Conservation (phyloP, 1,140 invertebrate species). For the Forficula auricularia region DNA sequence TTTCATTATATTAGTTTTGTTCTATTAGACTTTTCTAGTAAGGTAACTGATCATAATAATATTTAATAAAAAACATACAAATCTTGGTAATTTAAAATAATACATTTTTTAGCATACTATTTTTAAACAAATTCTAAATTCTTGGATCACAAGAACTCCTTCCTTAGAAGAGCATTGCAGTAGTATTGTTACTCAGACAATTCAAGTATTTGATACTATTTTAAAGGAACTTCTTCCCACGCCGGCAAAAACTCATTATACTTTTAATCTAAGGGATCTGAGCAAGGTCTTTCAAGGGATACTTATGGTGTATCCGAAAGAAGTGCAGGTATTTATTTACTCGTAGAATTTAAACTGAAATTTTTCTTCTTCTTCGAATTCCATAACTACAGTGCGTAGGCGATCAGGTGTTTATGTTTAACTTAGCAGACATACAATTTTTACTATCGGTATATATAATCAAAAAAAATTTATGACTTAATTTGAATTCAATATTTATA, state of each 20-base stretch:
- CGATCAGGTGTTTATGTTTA: too few species aligned
- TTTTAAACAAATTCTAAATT: slow-evolving; percentile 46
- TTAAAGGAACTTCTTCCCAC: slow-evolving; percentile 40
- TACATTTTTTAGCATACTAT: slow-evolving; percentile 33
- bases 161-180: too few species aligned
- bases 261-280: slow-evolving; percentile 50
- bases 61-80: background rate
- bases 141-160: slow-evolving; percentile 37
- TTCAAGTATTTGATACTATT: slow-evolving; percentile 42
- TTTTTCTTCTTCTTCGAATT: too few species aligned
- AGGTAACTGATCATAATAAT: too few species aligned
- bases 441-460: too few species aligned
- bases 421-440: too few species aligned
- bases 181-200: slow-evolving; percentile 30
- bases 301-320: slow-evolving; percentile 35
- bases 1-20: slow-evolving; percentile 62
- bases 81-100: background rate
- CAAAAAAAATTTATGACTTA: too few species aligned
- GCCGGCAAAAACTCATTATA: slow-evolving; percentile 51
- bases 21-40: slow-evolving; percentile 52
- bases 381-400: too few species aligned
- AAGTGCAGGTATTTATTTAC: slow-evolving; percentile 27
- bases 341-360: too few species aligned
- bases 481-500: too few species aligned
- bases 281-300: slow-evolving; percentile 61